Base-by-base conservation (phyloP, 2,888 invertebrate genomes). In the Drosophila borealis region DNA sequence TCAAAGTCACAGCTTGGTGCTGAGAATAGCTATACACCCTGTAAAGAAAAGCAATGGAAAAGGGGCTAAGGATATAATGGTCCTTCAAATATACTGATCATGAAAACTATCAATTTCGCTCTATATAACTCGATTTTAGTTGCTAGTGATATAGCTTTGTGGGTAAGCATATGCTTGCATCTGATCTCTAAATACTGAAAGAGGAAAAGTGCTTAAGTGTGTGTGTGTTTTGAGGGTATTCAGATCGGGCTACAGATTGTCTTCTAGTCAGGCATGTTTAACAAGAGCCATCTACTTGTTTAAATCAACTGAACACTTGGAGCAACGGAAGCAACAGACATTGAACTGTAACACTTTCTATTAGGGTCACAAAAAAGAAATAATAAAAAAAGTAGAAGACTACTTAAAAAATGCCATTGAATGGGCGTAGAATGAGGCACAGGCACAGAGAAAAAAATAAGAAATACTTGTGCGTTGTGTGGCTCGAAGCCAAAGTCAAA, bases 281-380 rank as follows among this genome's bases (percentile, higher is more conserved):
- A 13, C 42, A 10, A 41, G 14, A 21, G 6, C 17, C 69, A 49
- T 55, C 34, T 55, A 11, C 29, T 54, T 45, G 39, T 36, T 45
- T 13, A 51, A 39, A 34, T 25, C 44, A 44, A 65, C 65, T 9
- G n/a, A 66, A 36, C 17, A 10, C 39, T 53, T 49, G 66, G 37
- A 45, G 41, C 74, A 44, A 17, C 75, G 79, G 75, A 78, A 70
- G 83, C 63, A 36, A 45, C 77, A 85, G 75, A 88, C 87, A 89
- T 86, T 89, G 90, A 87, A 87, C 90, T 87, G 87, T 87, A 87
- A 89, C 87, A 87, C 90, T 87, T 87, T 87, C 87, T 76, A 87
- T 89, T 89, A 64, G 37, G 89, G 89, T 75, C 84, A 88, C 63
- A 45, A 48, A 49, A 53, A 70, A 63, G 46, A 42, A n/a, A n/a